Evolutionary conservation across 1,140 invertebrate genomes (phyloP), one percentile per base, ranked within the genome.

Genomic region (Anoplophora glabripennis): DNA sequence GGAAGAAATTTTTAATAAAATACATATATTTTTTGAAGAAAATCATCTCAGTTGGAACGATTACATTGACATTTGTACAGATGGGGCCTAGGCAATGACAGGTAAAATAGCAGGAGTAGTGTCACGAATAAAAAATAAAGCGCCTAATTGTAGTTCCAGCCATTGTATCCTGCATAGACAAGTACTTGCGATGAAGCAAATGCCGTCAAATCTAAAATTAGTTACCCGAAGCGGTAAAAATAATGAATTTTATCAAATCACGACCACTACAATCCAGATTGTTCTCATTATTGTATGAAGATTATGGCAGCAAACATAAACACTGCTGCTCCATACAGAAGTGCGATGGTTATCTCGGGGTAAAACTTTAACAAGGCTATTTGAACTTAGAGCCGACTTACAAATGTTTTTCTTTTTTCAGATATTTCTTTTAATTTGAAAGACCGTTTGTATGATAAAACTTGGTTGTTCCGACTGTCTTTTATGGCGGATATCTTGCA

Each of bases 81-180:
- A 77, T 70, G 71, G 71, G 57, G 73, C 73, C 58, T 70, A 61
- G 64, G 64, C 73, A 45, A 76, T 77, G 74, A 68, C 70, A 18
- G 70, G 72, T 60, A 65, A 61, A 64, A 59, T 59, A 69, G 68
- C 61, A 63, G 69, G 71, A 67, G 67, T 68, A 65, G 64, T 71
- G 51, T 38, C 67, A 65, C 61, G 59, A 33, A 68, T 72, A 45
- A 71, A 72, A 67, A 59, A 69, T 66, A 65, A 68, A 66, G 63
- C 61, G 46, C 67, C 65, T 56, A 64, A 72, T 68, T 64, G 64
- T 63, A 70, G 66, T 60, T 58, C 69, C 60, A 63, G 67, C 46
- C 71, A 76, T 64, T 74, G 69, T 69, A 67, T 69, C 59, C 56
- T 73, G 54, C 70, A 75, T 67, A 66, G 70, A 68, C 63, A 73